A percentile compares a stretch with the other conserved stretches of the same genome.
phyloP scores from a whole-genome alignment of 2,113 vertebrate genomes.

The Collichthys lucidus region DNA sequence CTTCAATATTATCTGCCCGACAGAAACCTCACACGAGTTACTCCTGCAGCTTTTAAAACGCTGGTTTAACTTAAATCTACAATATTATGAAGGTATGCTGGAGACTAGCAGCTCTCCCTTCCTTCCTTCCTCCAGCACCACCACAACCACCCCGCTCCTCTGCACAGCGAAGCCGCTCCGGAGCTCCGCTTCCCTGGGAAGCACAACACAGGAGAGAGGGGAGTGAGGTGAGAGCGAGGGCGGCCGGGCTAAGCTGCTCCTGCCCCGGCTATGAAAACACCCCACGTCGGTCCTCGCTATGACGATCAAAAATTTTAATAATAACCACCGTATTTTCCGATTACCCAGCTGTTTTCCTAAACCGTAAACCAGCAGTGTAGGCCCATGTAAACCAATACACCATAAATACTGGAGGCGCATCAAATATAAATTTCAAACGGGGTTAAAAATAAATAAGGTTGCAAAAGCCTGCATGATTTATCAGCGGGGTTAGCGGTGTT shows the following conservation, averaged over 20 bases:
- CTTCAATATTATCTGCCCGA: neutral
- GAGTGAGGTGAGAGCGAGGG: no score
- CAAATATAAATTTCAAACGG: constrained; percentile 79
- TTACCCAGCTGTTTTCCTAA: constrained; percentile 30
- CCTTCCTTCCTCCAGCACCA: no score
- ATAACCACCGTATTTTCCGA: constrained; percentile 26
- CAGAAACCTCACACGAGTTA: neutral
- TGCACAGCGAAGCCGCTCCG: constrained; percentile 55
- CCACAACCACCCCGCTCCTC: constrained; percentile 29
- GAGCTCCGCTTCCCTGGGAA: constrained; percentile 65
- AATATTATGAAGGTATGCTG: constrained; percentile 22
- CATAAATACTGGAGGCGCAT: constrained; percentile 75
- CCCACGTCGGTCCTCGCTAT: neutral
- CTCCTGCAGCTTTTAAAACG: neutral
- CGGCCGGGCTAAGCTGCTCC: constrained; percentile 36
- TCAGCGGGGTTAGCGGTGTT: constrained; percentile 62
- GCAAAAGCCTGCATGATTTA: constrained; percentile 68
- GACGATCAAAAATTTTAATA: constrained; percentile 23
- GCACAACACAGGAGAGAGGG: constrained; percentile 24
- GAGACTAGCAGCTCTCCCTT: constrained; percentile 21
- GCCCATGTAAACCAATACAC: constrained; percentile 68
- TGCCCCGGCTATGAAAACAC: constrained; percentile 26
- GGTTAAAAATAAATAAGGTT: constrained; percentile 81
- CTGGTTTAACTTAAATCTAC: constrained; percentile 29
- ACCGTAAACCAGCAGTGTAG: constrained; percentile 23